Evolutionary conservation across 2,113 vertebrate genomes (phyloP), one percentile per base, ranked within the genome.

Genomic region (Lepidiolamprologus cunningtoni): DNA sequence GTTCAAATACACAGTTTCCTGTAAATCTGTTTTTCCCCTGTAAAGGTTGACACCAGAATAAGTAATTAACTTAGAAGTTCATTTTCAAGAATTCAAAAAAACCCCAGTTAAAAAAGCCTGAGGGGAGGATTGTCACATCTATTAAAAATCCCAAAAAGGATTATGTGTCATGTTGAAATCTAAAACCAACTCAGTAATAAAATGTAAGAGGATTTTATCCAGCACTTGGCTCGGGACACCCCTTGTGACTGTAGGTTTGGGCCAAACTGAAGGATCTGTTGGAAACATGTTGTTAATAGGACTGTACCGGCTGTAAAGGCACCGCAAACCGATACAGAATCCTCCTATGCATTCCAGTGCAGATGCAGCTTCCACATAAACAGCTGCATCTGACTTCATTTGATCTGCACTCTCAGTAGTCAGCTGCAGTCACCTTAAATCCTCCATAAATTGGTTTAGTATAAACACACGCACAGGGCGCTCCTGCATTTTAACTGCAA

Each of bases 191-290:
- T 86, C 71, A 28, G 85, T 90, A 80, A 90, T 92, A 87, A 88
- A 88, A 83, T 11, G 2, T 90, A 91, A 93, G 89, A 92, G 89
- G 90, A 93, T 95, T 95, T 93, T 37, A 68, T 45, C 23, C 42
- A 81, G 89, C 82, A 31, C 31, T 80, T 19, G 71, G 16, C 10
- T 33, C 9, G 68, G 88, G 89, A 90, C 85, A 84, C 61, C 81
- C 82, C 61, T 58, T 82, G 40, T 63, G 82, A 84, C 78, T 58
- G 2, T 13, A 91, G 86, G 84, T 89, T 89, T 11, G 9, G 35
- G 35, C 83, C 86, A 78, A 31, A 50, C 42, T 50, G 26, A 50
- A 50, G 45, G 71, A 50, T 31, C 42, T 50, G 42, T 45, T 50
- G 42, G 42, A 89, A 85, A 55, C 37, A 68, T 40, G 63, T 68